Base-by-base conservation (phyloP, 2,888 invertebrate genomes). In the Rapana venosa region DNA sequence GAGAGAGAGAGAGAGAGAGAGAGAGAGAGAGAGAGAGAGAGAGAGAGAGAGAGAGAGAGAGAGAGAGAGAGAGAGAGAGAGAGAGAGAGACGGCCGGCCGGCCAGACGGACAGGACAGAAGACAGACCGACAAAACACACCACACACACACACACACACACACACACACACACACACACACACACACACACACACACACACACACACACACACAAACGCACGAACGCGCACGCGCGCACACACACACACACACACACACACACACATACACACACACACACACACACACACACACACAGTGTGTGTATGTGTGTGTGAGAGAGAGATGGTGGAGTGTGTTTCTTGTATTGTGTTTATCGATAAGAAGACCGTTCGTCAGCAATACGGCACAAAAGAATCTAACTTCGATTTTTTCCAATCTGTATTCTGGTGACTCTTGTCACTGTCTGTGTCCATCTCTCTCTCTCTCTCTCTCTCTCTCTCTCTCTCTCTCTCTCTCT, bases 1-100 rank as follows among this genome's bases (percentile, higher is more conserved):
- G 74, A 74, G 74, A 17, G 79, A 2, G 79, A 74, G n/a, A n/a
- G 74, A 74, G 74, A n/a, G 74, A n/a, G n/a, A 74, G 74, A 47
- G 74, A 81, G 17, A 32, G 36, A 81, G 81, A 81, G 35, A 81
- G 81, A 81, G 35, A 81, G 81, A 81, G 22, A 81, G 81, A 81
- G 6, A 81, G 20, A 35, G 22, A 81, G 1, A 35, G 22, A 81
- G 35, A 81, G 22, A 81, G 0, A 81, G 22, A 81, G 1, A 81
- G 22, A 81, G 35, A 81, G 6, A 81, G 0, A 32, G 81, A 35
- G 1, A 81, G 81, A 81, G 0, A 81, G 35, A 81, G 13, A 81
- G n/a, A 77, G 30, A 77, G 61, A 61, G 30, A 77, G 77, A 77
- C 26, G n/a, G n/a, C n/a, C 26, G n/a, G 77, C n/a, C 30, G n/a